phyloP scores from a whole-genome alignment of 1,140 invertebrate species.

The Teleogryllus occipitalis region DNA sequence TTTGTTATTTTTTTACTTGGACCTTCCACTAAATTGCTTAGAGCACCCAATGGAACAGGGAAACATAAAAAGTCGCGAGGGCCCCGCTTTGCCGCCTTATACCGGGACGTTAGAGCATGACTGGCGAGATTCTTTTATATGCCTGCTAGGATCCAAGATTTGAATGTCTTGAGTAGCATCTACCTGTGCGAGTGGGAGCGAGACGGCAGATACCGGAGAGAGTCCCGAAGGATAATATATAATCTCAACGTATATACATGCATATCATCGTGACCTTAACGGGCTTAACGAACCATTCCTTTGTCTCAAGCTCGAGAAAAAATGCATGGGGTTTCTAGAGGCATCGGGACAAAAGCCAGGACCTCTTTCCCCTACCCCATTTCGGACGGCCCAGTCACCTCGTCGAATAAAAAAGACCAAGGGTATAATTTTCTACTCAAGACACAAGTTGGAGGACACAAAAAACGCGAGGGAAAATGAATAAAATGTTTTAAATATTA shows the following conservation, averaged over 20 bases:
- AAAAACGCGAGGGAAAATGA: background rate
- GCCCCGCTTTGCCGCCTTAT: background rate
- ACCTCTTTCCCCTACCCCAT: background rate
- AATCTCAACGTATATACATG: conserved; percentile 1
- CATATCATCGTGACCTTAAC: background rate
- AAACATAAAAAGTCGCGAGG: no score
- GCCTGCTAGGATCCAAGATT: background rate
- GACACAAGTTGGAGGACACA: background rate
- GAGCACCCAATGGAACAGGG: no score
- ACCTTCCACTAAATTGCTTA: no score
- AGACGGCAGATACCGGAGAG: background rate
- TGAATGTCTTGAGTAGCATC: background rate
- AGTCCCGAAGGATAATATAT: background rate
- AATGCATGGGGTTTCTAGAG: background rate
- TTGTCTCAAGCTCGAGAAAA: background rate
- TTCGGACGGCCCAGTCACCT: background rate
- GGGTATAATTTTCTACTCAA: conserved; percentile 5
- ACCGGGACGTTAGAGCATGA: background rate
- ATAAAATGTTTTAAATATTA: conserved; percentile 2
- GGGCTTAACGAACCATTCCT: background rate
- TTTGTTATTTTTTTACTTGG: no score
- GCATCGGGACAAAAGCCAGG: background rate
- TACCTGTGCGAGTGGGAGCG: background rate
- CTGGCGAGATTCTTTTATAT: background rate
- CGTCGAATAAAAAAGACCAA: background rate